Conservation (phyloP, 2,888 invertebrate species). For the Rhorus exstirpatorius region DNA sequence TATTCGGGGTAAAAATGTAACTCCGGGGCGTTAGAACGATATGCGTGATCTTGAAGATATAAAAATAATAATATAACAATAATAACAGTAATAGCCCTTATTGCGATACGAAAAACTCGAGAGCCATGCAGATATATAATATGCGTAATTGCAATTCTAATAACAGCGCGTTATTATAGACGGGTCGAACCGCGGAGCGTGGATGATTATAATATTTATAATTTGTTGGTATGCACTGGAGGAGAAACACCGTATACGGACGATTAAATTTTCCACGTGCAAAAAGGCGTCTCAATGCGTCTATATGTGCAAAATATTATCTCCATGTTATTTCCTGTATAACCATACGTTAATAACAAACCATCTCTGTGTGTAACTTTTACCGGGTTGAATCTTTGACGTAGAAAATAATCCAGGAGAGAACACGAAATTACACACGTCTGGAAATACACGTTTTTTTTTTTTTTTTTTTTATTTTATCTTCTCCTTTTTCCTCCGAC, state of each 20-base stretch:
- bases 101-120: neutral
- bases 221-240: constrained; percentile 59
- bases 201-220: constrained; percentile 67
- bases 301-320: constrained; percentile 3
- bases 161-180: constrained; percentile 44
- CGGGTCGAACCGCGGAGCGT: constrained; percentile 31
- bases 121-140: too few species aligned
- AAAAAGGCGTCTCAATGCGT: constrained; percentile 12
- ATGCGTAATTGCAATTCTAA: constrained; percentile 13
- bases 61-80: too few species aligned
- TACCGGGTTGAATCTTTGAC: neutral
- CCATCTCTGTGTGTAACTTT: neutral
- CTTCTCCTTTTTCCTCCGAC: neutral
- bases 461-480: too few species aligned
- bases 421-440: constrained; percentile 55
- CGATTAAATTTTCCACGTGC: constrained; percentile 56
- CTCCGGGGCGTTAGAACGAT: too few species aligned
- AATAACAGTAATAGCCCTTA: neutral
- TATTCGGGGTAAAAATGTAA: too few species aligned
- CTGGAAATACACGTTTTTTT: constrained; percentile 44
- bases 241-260: constrained; percentile 1
- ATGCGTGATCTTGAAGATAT: neutral
- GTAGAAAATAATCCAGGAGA: constrained; percentile 21
- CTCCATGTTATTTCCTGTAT: neutral
- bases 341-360: neutral